Evolutionary conservation across 1,140 invertebrate species (phyloP).

Genomic region (Atopsyche davidsoni): DNA sequence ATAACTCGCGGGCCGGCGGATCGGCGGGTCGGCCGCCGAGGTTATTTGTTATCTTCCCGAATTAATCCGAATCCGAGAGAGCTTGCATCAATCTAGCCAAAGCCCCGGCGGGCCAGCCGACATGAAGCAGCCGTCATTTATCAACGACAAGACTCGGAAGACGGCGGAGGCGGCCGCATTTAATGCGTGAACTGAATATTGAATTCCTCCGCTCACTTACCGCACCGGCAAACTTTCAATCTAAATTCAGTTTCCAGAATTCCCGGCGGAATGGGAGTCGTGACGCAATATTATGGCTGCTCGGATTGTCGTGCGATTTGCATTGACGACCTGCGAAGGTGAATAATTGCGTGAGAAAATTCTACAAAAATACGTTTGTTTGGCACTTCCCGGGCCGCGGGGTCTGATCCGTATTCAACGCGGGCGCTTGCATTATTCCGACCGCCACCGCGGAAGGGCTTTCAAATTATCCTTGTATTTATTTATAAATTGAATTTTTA

Average conservation of each 20-base stretch:
- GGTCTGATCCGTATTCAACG: too few relatives aligned
- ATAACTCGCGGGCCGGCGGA: too few relatives aligned
- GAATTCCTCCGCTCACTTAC: not conserved
- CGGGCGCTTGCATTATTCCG: too few relatives aligned
- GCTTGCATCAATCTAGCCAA: conserved; percentile 26
- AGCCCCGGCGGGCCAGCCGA: conserved; percentile 6
- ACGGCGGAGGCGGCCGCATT: conserved; percentile 1
- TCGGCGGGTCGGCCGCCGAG: not conserved
- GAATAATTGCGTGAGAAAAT: too few relatives aligned
- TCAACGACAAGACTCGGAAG: conserved; percentile 20
- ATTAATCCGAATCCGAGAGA: conserved; percentile 20
- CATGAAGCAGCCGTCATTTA: conserved; percentile 18
- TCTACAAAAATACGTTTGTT: too few relatives aligned
- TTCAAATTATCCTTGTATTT: too few relatives aligned
- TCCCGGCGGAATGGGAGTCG: conserved; percentile 10
- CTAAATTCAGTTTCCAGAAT: conserved; percentile 18
- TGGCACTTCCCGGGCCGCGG: too few relatives aligned
- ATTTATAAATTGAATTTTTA: too few relatives aligned
- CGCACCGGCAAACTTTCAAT: conserved; percentile 13
- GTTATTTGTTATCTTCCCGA: conserved; percentile 17
- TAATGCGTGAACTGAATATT: conserved; percentile 15
- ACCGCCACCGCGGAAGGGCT: too few relatives aligned
- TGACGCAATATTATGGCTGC: conserved; percentile 19
- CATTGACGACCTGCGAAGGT: too few relatives aligned
- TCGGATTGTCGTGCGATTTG: too few relatives aligned